Percentiles rank a stretch among this genome's conserved stretches.
These are phyloP conservation scores for Oriolus oriolus DNA, from an alignment of 2,113 vertebrate genomes.

Conservation along the genomic window DNA sequence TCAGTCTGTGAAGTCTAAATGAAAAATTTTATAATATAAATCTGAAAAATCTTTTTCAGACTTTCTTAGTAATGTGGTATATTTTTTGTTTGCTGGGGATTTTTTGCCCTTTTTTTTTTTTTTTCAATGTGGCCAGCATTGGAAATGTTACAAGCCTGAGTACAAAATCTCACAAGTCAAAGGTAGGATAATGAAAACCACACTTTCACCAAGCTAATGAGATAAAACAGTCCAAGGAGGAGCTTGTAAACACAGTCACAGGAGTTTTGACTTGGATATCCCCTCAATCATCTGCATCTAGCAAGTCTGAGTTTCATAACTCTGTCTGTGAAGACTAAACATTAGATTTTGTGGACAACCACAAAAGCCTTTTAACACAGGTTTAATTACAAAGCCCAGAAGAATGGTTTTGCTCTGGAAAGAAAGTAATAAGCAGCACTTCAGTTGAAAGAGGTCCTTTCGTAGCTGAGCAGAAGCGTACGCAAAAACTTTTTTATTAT, in stretches of 20 bases:
- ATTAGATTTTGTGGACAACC: not conserved
- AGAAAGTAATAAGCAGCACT: not conserved
- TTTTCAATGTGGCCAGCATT: not conserved
- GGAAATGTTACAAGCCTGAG: not conserved
- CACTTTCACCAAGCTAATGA: not conserved
- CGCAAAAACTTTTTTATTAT: not conserved
- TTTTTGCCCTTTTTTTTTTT: not conserved
- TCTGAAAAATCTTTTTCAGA: constrained; percentile 4
- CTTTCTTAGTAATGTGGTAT: not conserved
- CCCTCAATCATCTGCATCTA: not conserved
- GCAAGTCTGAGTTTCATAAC: not conserved
- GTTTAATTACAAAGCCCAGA: not conserved
- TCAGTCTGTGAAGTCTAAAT: not conserved
- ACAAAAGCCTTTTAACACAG: not conserved
- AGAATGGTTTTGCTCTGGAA: not conserved
- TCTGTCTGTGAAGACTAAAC: not conserved
- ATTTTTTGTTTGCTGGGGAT: not conserved
- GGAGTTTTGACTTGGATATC: not conserved
- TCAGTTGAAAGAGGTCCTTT: not conserved
- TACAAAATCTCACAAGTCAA: not conserved
- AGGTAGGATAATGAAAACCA: not conserved
- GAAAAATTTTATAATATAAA: not conserved
- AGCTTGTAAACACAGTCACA: not conserved
- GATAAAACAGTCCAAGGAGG: not conserved
- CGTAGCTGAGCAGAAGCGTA: not conserved